Evolutionary conservation across 2,113 vertebrate genomes (phyloP).

Genomic region (Triplophysa siluroides): DNA sequence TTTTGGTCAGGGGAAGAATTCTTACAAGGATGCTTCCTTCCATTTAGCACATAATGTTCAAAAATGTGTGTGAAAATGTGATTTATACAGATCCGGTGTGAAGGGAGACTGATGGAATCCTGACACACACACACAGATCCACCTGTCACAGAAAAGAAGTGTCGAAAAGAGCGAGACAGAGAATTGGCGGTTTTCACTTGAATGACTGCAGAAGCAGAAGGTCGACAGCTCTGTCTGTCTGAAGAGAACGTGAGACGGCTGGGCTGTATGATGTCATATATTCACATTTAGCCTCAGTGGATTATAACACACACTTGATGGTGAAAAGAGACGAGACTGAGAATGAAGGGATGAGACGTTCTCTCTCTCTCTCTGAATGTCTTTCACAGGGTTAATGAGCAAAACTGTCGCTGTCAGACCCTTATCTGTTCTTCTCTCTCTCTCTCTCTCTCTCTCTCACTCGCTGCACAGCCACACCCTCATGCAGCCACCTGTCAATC

Average conservation of each 20-base stretch:
- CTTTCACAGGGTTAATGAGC: conserved; percentile 42
- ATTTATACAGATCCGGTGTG: too few relatives aligned
- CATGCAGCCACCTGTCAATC: neutral
- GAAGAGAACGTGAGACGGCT: too few relatives aligned
- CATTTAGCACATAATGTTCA: too few relatives aligned
- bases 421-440: conserved; percentile 33
- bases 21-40: too few relatives aligned
- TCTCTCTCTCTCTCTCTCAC: neutral
- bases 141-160: conserved; percentile 16
- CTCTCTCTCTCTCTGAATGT: conserved; percentile 11
- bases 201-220: conserved; percentile 58
- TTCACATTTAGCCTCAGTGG: neutral
- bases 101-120: too few relatives aligned
- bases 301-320: neutral
- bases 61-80: too few relatives aligned
- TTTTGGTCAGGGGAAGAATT: too few relatives aligned
- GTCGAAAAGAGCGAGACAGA: conserved; percentile 50
- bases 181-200: conserved; percentile 64
- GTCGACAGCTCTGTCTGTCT: too few relatives aligned
- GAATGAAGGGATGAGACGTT: neutral
- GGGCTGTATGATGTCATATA: neutral
- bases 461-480: conserved; percentile 21
- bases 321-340: neutral
- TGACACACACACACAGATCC: too few relatives aligned
- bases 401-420: conserved; percentile 39